Percentiles rank a stretch among this genome's conserved stretches.
phyloP scores from a whole-genome alignment of 2,797 vertebrate genomes.

The Brachyrhaphis roseni region DNA sequence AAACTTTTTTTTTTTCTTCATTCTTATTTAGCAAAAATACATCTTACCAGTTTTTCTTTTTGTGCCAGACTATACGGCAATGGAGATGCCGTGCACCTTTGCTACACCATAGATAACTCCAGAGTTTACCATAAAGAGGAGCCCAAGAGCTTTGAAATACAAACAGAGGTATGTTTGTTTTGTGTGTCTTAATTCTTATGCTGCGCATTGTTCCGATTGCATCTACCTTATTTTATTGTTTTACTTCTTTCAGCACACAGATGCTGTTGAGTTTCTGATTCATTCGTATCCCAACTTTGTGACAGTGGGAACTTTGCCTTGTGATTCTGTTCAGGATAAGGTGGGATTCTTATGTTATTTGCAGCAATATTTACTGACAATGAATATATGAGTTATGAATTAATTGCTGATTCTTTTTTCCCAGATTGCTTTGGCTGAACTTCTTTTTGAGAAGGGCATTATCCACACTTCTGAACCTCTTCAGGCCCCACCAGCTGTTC shows the following conservation, averaged over 20 bases:
- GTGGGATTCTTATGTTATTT: conserved; percentile 53
- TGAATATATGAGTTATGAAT: conserved; percentile 3
- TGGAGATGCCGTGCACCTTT: conserved; percentile 85
- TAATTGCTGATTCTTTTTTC: background rate
- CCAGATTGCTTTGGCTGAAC: conserved; percentile 86
- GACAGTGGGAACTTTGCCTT: conserved; percentile 85
- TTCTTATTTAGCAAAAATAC: background rate
- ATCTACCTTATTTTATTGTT: background rate
- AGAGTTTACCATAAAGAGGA: conserved; percentile 95
- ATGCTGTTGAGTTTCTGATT: conserved; percentile 90
- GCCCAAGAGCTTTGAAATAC: conserved; percentile 85
- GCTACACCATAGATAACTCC: conserved; percentile 91
- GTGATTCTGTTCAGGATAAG: conserved; percentile 84
- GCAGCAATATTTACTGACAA: background rate
- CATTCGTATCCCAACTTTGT: conserved; percentile 90
- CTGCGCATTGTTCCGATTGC: background rate
- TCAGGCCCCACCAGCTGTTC: conserved; percentile 39
- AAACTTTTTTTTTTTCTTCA: too few species aligned
- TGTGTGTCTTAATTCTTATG: background rate
- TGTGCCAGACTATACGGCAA: conserved; percentile 87
- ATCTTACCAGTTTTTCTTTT: conserved; percentile 6
- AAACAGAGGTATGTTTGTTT: conserved; percentile 78
- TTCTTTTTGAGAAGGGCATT: conserved; percentile 91
- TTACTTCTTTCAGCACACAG: conserved; percentile 79
- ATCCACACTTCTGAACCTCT: conserved; percentile 86